phyloP scores from a whole-genome alignment of 1,140 invertebrate species.

The Temnothorax nylanderi region DNA sequence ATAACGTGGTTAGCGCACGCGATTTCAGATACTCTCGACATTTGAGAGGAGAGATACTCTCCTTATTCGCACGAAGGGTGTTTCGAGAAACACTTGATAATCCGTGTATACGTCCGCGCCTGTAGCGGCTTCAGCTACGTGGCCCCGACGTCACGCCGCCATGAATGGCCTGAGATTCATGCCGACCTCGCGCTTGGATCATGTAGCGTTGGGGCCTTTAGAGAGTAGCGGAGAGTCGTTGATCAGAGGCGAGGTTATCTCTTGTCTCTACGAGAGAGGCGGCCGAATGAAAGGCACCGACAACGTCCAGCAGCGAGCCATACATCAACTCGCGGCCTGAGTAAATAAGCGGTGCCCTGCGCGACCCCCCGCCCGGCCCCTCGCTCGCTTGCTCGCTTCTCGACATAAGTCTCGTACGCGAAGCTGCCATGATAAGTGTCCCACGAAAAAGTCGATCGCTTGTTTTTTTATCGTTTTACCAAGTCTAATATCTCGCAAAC shows the following conservation, averaged over 20 bases:
- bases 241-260: slow-evolving; percentile 79
- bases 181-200: slow-evolving; percentile 64
- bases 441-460: slow-evolving; percentile 17
- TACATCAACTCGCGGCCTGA: slow-evolving; percentile 80
- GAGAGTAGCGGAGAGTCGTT: slow-evolving; percentile 71
- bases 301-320: slow-evolving; percentile 79
- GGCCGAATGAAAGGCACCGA: slow-evolving; percentile 81
- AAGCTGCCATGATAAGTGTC: slow-evolving; percentile 25
- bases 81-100: not conserved
- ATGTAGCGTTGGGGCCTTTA: slow-evolving; percentile 69
- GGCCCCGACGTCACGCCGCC: slow-evolving; percentile 28
- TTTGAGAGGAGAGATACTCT: not conserved
- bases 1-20: not conserved
- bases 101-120: slow-evolving; percentile 44
- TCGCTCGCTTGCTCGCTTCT: slow-evolving; percentile 14
- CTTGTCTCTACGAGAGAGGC: slow-evolving; percentile 76
- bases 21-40: not conserved
- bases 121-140: slow-evolving; percentile 13
- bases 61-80: slow-evolving; percentile 1
- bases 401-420: slow-evolving; percentile 1
- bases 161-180: slow-evolving; percentile 68
- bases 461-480: not conserved
- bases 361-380: slow-evolving; percentile 48
- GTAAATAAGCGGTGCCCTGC: slow-evolving; percentile 81
- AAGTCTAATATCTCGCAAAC: not conserved